Conservation (phyloP, 2,797 vertebrate genomes). For the Coregonus suidteri region DNA sequence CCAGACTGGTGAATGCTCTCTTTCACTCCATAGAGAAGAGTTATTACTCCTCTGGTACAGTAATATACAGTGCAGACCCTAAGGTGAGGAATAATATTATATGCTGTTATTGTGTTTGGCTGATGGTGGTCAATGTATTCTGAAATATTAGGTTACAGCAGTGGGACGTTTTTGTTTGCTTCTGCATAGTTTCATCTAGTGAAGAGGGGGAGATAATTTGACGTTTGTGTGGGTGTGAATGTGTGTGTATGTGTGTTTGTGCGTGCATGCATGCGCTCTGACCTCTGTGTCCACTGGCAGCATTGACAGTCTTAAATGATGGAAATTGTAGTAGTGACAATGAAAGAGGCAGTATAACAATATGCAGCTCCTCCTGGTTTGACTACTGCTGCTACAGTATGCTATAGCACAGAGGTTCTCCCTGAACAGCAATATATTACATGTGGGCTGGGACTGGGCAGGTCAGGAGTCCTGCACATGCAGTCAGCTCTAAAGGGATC, state of each 20-base stretch:
- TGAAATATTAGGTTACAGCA: constrained; percentile 8
- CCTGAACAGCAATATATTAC: neutral
- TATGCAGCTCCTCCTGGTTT: neutral
- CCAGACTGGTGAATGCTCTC: neutral
- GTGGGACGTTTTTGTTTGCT: constrained; percentile 9
- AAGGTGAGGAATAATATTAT: neutral
- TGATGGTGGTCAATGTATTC: neutral
- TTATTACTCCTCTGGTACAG: too few species aligned
- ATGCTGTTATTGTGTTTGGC: neutral
- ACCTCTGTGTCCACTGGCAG: neutral
- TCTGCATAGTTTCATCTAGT: neutral
- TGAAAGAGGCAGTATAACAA: neutral
- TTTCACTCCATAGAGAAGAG: neutral
- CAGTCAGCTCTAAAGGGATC: neutral
- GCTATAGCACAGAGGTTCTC: neutral
- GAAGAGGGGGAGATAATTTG: neutral
- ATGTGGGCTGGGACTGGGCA: neutral
- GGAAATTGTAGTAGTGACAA: neutral
- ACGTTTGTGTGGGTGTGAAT: constrained; percentile 10
- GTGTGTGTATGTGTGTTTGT: neutral
- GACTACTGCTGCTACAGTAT: neutral
- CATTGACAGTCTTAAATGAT: neutral
- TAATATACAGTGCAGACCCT: too few species aligned
- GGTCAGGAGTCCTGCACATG: neutral
- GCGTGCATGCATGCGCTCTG: neutral